These are phyloP conservation scores for Platynereis dumerilii DNA, from an alignment of 2,888 invertebrate genomes.

Conservation along the genomic window DNA sequence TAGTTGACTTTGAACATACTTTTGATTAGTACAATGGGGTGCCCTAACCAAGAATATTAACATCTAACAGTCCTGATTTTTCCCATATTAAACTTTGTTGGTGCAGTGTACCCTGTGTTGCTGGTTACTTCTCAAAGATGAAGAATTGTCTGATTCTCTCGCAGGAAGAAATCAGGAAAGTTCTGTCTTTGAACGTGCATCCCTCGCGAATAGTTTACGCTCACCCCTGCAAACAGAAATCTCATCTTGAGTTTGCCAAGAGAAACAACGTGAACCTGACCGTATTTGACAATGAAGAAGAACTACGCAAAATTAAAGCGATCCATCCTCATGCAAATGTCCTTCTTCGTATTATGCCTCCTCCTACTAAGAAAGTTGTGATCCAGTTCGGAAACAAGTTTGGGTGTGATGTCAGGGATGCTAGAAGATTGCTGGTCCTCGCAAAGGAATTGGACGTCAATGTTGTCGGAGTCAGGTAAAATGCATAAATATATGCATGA, in stretches of 20 bases:
- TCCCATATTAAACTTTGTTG: too few species aligned
- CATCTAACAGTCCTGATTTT: too few species aligned
- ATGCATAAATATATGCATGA: neutral
- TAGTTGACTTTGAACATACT: too few species aligned
- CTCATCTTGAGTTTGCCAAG: constrained; percentile 85
- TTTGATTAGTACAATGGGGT: too few species aligned
- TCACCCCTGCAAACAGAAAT: constrained; percentile 92
- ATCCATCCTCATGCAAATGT: constrained; percentile 75
- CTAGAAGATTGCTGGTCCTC: constrained; percentile 68
- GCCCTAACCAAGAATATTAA: too few species aligned
- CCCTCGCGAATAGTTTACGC: constrained; percentile 90
- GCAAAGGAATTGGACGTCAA: constrained; percentile 80
- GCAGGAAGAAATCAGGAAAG: constrained; percentile 82
- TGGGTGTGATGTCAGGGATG: constrained; percentile 72
- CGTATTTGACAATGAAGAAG: constrained; percentile 94
- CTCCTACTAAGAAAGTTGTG: constrained; percentile 70
- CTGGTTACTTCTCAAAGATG: too few species aligned
- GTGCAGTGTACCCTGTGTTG: too few species aligned
- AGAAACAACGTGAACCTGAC: constrained; percentile 78
- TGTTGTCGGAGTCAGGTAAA: constrained; percentile 69
- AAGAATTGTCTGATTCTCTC: too few species aligned
- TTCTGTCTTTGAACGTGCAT: constrained; percentile 77
- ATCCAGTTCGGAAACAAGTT: constrained; percentile 85
- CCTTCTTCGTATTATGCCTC: constrained; percentile 61
- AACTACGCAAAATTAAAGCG: constrained; percentile 86